Base-by-base conservation (phyloP, 2,113 vertebrate genomes). In the Tachuris rubrigastra region DNA sequence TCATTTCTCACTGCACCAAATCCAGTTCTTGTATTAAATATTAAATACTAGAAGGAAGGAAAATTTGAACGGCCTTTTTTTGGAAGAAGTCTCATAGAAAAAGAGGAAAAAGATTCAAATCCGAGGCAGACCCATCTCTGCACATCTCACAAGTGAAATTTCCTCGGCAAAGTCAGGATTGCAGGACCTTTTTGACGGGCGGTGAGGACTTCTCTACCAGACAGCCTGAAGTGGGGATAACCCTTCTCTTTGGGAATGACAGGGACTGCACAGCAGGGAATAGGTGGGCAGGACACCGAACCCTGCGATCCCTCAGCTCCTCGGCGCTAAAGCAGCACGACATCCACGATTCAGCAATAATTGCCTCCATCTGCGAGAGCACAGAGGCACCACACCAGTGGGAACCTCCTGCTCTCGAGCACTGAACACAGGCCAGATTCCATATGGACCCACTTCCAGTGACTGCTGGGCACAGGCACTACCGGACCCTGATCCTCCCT, bases 21-120 rank as follows among this genome's bases (percentile, higher is more conserved):
- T 78, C 80, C 87, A 94, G 90, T 87, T 96, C 87, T 92, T 91
- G 62, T 81, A 94, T 79, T 85, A 95, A 96, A 94, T 95, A 93
- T 88, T 91, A 97, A 97, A 94, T 90, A 94, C 52, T 94, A 94
- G 94, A 97, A 95, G 69, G 92, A 97, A 96, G 94, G 78, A 94
- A 96, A 96, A 96, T 77, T 75, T 95, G 76, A 97, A 91, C 95
- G 89, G 74, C 80, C 72, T 93, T 97, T 89, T 97, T 96, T 85
- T 92, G 84, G 91, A 96, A 95, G 83, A 68, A 96, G 69, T 95
- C 24, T 12, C 74, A 95, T 25, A 90, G 55, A 93, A 93, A 97
- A 95, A 78, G 31, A 85, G 69, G 69, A 93, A 95, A 95, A 85
- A 95, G 76, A 89, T 24, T 74, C 25, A 78, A 90, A 97, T 93